These are phyloP conservation scores for Typhlichthys subterraneus DNA, from an alignment of 2,797 vertebrate genomes.

Conservation along the genomic window DNA sequence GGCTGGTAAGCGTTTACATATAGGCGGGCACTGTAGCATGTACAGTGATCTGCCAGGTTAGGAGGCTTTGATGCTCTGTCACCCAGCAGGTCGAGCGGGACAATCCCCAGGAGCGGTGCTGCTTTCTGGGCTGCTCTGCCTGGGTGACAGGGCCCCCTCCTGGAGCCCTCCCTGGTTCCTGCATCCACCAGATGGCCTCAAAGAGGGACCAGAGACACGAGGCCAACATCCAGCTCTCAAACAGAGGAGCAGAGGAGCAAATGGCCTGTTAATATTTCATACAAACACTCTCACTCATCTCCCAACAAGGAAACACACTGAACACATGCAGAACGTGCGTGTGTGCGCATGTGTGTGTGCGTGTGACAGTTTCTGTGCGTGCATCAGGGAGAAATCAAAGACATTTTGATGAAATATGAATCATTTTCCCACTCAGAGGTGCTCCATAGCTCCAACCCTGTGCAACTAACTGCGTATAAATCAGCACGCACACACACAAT, in stretches of 20 bases:
- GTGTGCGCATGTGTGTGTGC: constrained; percentile 12
- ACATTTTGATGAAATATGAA: constrained; percentile 69
- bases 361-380: constrained; percentile 27
- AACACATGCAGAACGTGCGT: constrained; percentile 28
- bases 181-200: constrained; percentile 85
- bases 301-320: constrained; percentile 49
- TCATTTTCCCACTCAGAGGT: constrained; percentile 57
- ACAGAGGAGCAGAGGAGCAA: constrained; percentile 77
- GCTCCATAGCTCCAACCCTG: constrained; percentile 34
- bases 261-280: constrained; percentile 82
- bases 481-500: constrained; percentile 3
- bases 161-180: constrained; percentile 75
- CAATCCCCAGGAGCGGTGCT: constrained; percentile 63
- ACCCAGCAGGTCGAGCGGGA: constrained; percentile 71
- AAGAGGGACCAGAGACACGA: constrained; percentile 78
- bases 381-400: constrained; percentile 64
- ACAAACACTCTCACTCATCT: constrained; percentile 74
- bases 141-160: constrained; percentile 70
- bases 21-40: constrained; percentile 55
- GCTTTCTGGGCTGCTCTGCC: constrained; percentile 69
- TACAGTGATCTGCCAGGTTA: constrained; percentile 74
- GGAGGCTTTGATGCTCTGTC: constrained; percentile 72
- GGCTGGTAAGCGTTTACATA: constrained; percentile 64
- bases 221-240: constrained; percentile 78
- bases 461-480: constrained; percentile 41